Conservation (phyloP, 2,888 invertebrate genomes). For the Branchinecta sandiegonensis region DNA sequence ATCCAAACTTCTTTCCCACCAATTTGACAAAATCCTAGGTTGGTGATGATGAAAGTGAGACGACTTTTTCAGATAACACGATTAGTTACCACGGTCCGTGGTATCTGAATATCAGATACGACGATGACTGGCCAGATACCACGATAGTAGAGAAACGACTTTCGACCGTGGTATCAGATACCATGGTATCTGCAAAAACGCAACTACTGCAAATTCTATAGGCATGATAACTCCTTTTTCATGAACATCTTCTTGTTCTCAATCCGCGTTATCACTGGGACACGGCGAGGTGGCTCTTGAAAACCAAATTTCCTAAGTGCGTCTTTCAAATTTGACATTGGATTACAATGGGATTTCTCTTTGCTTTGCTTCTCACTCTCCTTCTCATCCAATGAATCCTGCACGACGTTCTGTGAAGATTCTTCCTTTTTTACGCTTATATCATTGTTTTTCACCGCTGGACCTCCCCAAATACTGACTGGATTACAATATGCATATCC, state of each 20-base stretch:
- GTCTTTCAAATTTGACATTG: conserved; percentile 7
- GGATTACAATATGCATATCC: conserved; percentile 21
- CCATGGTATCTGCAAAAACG: too few relatives aligned
- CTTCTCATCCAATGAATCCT: neutral
- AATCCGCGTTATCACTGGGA: conserved; percentile 1
- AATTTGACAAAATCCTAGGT: too few relatives aligned
- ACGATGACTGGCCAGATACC: too few relatives aligned
- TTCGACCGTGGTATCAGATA: too few relatives aligned
- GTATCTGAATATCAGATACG: too few relatives aligned
- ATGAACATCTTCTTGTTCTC: neutral
- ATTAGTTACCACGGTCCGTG: too few relatives aligned
- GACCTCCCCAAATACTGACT: conserved; percentile 15
- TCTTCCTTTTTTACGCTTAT: neutral
- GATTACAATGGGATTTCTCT: neutral
- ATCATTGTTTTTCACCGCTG: neutral
- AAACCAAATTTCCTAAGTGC: neutral
- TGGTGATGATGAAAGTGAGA: too few relatives aligned
- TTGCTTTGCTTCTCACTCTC: neutral
- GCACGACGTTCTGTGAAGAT: neutral
- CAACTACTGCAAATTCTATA: too few relatives aligned
- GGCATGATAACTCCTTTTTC: neutral
- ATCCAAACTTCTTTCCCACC: too few relatives aligned
- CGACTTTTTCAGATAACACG: too few relatives aligned
- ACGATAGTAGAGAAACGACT: too few relatives aligned
- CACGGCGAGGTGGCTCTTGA: neutral